Evolutionary conservation across 1,140 invertebrate species (phyloP).

Genomic region (Tetranychus urticae): DNA sequence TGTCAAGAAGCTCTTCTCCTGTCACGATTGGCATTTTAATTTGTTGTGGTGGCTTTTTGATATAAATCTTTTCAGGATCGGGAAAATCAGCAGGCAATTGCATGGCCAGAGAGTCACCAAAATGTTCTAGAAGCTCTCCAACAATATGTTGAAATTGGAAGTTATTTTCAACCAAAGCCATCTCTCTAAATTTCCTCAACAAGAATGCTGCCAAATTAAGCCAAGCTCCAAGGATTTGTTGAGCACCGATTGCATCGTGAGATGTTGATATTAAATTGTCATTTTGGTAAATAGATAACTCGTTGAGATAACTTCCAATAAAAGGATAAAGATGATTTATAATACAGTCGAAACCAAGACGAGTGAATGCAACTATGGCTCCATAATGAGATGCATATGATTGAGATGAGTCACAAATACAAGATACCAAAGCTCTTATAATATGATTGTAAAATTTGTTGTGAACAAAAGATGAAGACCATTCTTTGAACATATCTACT

Average conservation of each 20-base stretch:
- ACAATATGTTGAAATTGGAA: constrained; percentile 13
- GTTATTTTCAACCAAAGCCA: background rate
- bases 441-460: constrained; percentile 18
- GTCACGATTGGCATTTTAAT: constrained; percentile 13
- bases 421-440: constrained; percentile 16
- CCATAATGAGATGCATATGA: constrained; percentile 23
- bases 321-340: constrained; percentile 16
- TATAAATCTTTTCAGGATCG: background rate
- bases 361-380: constrained; percentile 18
- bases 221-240: constrained; percentile 19
- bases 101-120: constrained; percentile 18
- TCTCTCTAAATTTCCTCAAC: constrained; percentile 11
- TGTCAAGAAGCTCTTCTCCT: constrained; percentile 19
- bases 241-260: constrained; percentile 14
- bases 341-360: constrained; percentile 15
- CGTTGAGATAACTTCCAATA: constrained; percentile 17
- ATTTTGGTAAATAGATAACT: constrained; percentile 13
- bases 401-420: constrained; percentile 18
- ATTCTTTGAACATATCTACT: constrained; percentile 17
- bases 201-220: constrained; percentile 1
- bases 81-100: constrained; percentile 13
- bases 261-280: constrained; percentile 12
- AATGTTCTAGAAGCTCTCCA: constrained; percentile 17
- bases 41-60: constrained; percentile 3
- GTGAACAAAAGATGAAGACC: constrained; percentile 14